Percentiles rank a stretch among this genome's conserved stretches.
phyloP scores from a whole-genome alignment of 2,113 vertebrate species.

The Amphiprion ocellaris region DNA sequence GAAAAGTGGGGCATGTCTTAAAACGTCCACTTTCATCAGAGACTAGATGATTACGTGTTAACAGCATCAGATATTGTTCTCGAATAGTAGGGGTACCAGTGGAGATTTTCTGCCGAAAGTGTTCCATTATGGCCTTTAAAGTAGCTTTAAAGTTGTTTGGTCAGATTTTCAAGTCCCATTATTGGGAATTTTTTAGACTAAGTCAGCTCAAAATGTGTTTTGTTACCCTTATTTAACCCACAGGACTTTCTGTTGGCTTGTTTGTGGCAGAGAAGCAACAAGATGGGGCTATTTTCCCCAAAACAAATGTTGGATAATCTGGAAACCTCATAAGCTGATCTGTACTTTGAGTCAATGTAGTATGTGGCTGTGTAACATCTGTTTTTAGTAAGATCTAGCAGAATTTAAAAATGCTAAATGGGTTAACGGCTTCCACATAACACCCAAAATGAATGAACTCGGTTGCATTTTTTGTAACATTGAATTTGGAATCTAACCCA shows the following conservation, averaged over 20 bases:
- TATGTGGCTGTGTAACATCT: background rate
- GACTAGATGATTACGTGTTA: too few species aligned
- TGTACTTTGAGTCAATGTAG: background rate
- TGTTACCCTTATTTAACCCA: background rate
- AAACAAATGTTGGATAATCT: background rate
- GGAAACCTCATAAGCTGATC: background rate
- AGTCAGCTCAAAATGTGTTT: background rate
- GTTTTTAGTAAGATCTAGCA: background rate
- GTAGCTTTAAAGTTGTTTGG: too few species aligned
- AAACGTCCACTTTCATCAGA: too few species aligned
- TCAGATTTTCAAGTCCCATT: too few species aligned
- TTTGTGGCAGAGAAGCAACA: background rate
- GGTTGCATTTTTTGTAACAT: background rate
- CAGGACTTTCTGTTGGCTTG: background rate
- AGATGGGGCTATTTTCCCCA: background rate
- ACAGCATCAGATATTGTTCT: too few species aligned
- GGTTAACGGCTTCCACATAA: slow-evolving; percentile 1
- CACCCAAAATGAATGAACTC: background rate
- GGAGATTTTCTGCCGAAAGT: too few species aligned
- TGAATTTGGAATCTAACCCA: slow-evolving; percentile 12
- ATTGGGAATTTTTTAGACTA: too few species aligned
- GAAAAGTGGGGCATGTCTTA: too few species aligned
- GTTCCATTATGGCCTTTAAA: too few species aligned
- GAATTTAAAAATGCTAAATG: slow-evolving; percentile 6
- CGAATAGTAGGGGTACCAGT: too few species aligned